Evolutionary conservation across 2,797 vertebrate species (phyloP), one percentile per base, ranked within the genome.

Genomic region (Mormyrus hasselquistii): DNA sequence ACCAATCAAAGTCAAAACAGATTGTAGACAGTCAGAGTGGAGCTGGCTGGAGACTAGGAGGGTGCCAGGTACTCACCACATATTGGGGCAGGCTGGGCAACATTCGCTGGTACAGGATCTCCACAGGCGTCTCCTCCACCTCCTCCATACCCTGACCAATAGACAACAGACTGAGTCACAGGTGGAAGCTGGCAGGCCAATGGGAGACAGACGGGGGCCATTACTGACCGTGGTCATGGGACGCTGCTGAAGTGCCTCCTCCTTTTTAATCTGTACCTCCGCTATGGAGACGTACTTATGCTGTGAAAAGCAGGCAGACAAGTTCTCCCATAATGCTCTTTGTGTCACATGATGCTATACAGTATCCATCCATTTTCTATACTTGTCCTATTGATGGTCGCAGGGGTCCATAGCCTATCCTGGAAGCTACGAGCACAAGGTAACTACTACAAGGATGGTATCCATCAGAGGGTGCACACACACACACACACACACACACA

Each of bases 271-370:
- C 95, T 99, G 98, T 47, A 99, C 88, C 29, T 99, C 98, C 0
- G 97, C 96, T 44, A 99, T 96, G 87, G 98, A 99, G 41, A 99
- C 69, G 0, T 99, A 99, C 90, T 99, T 99, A 95, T 99, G 98
- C 98, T 99, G 94, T 38, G 50, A 57, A 65, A 38, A 84, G 34
- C n/a, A 89, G 38, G 44, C 19, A 49, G 19, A 84, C 9, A 12
- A 2, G 82, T 19, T 79, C 2, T 7, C 7, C 73, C 38, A 79
- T 44, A 79, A 79, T 79, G 73, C 73, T 79, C 73, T 73, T 73
- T 79, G 73, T 44, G 82, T 52, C 83, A 76, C 16, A 34, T 22
- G 73, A 82, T 55, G 29, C 73, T 44, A 38, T 34, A 57, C 8
- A 79, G 29, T 38, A 73, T 73, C 12, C 65, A 38, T 34, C 65